Conservation (phyloP, 2,113 vertebrate genomes). For the Myotis lucifugus region DNA sequence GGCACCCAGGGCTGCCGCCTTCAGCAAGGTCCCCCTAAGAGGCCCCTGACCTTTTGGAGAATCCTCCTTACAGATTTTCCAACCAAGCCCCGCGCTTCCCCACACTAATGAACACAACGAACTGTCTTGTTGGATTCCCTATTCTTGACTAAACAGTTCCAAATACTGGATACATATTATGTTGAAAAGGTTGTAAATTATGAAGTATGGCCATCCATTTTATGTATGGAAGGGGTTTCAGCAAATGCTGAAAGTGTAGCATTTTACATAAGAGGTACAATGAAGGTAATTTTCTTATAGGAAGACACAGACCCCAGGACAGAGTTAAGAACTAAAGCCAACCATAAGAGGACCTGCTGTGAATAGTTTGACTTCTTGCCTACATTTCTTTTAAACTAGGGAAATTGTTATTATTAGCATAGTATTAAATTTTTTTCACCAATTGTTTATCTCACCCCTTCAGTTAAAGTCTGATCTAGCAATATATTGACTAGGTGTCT, state of each 20-base stretch:
- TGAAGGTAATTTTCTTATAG: not conserved
- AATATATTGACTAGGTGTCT: not conserved
- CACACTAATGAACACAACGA: not conserved
- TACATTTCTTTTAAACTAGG: not conserved
- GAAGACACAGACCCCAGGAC: not conserved
- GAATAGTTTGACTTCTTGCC: not conserved
- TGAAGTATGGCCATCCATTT: not conserved
- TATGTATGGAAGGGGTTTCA: not conserved
- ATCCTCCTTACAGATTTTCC: no score
- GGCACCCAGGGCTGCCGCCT: no score
- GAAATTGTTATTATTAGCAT: not conserved
- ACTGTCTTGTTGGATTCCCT: not conserved
- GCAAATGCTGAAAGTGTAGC: not conserved
- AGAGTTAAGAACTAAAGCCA: not conserved
- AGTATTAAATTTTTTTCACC: not conserved
- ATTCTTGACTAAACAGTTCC: not conserved
- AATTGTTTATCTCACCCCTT: not conserved
- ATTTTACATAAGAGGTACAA: not conserved
- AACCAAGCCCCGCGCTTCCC: no score
- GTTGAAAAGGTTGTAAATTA: not conserved
- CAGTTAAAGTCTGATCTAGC: constrained; percentile 9
- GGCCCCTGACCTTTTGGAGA: no score
- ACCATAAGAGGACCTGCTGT: not conserved
- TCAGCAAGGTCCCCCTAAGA: no score
- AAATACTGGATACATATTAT: not conserved